A percentile compares a stretch with the other conserved stretches of the same genome.
Conservation (phyloP, 2,797 vertebrate species). For the Paguma larvata region DNA sequence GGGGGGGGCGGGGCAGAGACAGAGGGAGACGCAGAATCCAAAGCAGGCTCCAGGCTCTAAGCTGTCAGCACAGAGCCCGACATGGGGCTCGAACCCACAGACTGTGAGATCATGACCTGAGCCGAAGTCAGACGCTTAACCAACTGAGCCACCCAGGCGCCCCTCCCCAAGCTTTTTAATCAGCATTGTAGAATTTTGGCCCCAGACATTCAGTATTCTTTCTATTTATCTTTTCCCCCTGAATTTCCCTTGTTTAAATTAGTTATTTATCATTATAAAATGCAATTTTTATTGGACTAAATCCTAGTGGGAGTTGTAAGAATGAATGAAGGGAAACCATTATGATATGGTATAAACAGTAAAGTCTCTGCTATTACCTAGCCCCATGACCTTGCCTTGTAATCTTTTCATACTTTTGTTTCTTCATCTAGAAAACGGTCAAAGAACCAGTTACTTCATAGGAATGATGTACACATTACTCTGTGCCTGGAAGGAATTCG, state of each 20-base stretch:
- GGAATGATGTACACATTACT: background rate
- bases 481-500: background rate
- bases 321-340: constrained; percentile 1
- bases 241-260: constrained; percentile 47
- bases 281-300: constrained; percentile 42
- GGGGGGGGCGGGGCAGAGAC: no score
- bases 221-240: constrained; percentile 33
- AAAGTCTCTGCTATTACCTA: background rate
- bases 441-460: background rate
- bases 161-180: background rate
- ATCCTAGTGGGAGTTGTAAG: constrained; percentile 23
- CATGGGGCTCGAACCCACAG: no score
- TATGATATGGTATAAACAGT: background rate
- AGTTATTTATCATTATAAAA: constrained; percentile 37
- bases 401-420: background rate
- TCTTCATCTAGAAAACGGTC: constrained; percentile 26
- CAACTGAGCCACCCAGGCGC: no score
- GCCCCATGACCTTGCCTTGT: background rate
- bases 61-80: no score
- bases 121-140: no score
- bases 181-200: background rate
- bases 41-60: no score
- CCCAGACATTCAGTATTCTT: constrained; percentile 48
- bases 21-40: no score
- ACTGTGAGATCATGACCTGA: no score